These are phyloP conservation scores for Acanthurus lineatus DNA, from an alignment of 2,797 vertebrate genomes.

Conservation along the genomic window DNA sequence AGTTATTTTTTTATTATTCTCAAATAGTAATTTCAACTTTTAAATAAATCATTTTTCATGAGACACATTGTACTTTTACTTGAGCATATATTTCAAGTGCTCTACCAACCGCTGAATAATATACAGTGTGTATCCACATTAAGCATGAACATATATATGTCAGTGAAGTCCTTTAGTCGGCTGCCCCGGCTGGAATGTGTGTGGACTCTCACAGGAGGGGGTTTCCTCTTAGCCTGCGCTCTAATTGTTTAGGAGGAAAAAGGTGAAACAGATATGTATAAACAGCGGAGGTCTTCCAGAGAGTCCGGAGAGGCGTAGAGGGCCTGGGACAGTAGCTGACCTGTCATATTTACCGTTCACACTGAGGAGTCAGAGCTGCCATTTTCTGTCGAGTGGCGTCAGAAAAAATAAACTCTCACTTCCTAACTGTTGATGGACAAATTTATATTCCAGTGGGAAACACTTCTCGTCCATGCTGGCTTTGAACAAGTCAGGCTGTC, in stretches of 20 bases:
- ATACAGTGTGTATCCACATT: not conserved
- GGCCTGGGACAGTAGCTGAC: constrained; percentile 77
- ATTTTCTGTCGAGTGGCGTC: constrained; percentile 70
- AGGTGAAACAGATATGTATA: constrained; percentile 83
- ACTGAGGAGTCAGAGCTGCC: constrained; percentile 55
- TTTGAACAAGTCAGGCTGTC: constrained; percentile 11
- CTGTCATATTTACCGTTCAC: constrained; percentile 60
- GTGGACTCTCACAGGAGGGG: constrained; percentile 63
- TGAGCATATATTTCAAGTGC: no score
- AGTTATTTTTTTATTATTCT: no score
- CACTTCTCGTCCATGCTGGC: constrained; percentile 40
- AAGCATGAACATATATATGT: not conserved
- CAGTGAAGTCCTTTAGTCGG: constrained; percentile 33
- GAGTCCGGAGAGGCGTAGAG: constrained; percentile 44
- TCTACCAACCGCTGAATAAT: not conserved
- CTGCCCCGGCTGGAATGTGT: constrained; percentile 44
- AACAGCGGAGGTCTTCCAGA: constrained; percentile 73
- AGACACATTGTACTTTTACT: no score
- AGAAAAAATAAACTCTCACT: constrained; percentile 77
- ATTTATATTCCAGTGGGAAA: constrained; percentile 66
- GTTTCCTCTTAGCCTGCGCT: constrained; percentile 69
- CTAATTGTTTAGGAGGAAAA: constrained; percentile 81
- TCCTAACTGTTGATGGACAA: constrained; percentile 75
- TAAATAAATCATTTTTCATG: no score
- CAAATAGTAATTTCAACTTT: no score